Conservation (phyloP, 2,888 invertebrate species). For the Proisotoma minuta region DNA sequence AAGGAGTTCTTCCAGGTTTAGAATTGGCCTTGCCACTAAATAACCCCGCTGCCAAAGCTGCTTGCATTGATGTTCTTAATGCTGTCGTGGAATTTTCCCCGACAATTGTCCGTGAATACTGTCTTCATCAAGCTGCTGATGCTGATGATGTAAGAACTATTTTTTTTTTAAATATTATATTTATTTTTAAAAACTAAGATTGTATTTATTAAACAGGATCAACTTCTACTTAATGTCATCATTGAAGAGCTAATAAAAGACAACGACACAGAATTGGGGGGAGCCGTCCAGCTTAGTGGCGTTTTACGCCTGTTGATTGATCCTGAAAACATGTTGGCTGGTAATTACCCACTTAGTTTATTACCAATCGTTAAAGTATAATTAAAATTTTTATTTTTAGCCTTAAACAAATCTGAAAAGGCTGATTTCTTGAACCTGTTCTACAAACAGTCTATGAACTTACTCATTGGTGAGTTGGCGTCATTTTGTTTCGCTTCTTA, state of each 20-base stretch:
- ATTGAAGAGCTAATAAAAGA: conserved; percentile 98
- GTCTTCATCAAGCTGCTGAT: conserved; percentile 83
- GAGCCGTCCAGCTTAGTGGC: conserved; percentile 94
- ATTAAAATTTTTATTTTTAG: not conserved
- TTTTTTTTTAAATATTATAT: not conserved
- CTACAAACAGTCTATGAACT: conserved; percentile 96
- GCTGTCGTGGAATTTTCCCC: conserved; percentile 98
- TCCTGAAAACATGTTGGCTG: conserved; percentile 95
- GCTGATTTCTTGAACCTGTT: conserved; percentile 97
- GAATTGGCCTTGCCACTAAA: conserved; percentile 87
- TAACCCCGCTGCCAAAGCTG: conserved; percentile 89
- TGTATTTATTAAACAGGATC: conserved; percentile 62
- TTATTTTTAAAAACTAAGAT: conserved; percentile 47
- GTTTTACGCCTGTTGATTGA: conserved; percentile 87
- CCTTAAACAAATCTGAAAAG: conserved; percentile 75
- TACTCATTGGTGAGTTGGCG: conserved; percentile 70
- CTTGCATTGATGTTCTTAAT: conserved; percentile 95
- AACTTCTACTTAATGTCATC: conserved; percentile 81
- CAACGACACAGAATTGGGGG: conserved; percentile 92
- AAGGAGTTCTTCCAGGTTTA: conserved; percentile 81
- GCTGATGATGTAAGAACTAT: conserved; percentile 71
- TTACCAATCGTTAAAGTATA: no score
- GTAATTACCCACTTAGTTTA: no score
- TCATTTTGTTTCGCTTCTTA: not conserved
- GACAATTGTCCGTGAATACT: conserved; percentile 93